phyloP scores from a whole-genome alignment of 2,113 vertebrate species.

The Phasianus colchicus region DNA sequence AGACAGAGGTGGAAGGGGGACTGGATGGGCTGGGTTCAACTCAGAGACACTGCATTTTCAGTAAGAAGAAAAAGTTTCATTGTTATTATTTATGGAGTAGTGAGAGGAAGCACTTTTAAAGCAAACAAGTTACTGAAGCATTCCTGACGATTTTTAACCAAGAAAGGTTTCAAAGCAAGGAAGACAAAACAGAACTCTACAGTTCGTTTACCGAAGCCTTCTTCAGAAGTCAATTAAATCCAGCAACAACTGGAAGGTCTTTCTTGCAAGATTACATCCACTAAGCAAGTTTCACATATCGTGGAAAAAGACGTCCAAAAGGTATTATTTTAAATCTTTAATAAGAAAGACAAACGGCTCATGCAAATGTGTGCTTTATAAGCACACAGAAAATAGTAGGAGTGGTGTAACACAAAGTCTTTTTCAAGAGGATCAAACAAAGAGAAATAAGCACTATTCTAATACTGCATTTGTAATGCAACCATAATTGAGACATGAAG shows the following conservation, averaged over 20 bases:
- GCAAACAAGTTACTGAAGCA: neutral
- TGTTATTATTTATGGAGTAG: neutral
- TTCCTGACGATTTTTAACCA: neutral
- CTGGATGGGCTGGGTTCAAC: neutral
- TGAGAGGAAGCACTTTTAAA: neutral
- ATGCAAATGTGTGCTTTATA: neutral
- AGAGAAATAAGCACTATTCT: neutral
- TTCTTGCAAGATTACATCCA: neutral
- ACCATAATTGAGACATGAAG: neutral
- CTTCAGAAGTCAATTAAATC: neutral
- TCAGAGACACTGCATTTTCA: neutral
- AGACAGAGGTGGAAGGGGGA: neutral
- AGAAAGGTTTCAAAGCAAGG: neutral
- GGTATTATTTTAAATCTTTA: neutral
- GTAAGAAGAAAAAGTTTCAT: neutral
- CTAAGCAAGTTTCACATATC: constrained; percentile 1
- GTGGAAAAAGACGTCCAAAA: neutral
- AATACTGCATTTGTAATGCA: neutral
- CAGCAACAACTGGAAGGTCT: constrained; percentile 11
- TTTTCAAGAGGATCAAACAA: neutral
- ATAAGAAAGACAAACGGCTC: neutral
- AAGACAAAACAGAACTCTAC: neutral
- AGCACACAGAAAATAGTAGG: neutral
- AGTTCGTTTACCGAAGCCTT: neutral
- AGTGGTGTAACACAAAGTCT: neutral